Base-by-base conservation (phyloP, 2,113 vertebrate species). In the Notothenia rossii region DNA sequence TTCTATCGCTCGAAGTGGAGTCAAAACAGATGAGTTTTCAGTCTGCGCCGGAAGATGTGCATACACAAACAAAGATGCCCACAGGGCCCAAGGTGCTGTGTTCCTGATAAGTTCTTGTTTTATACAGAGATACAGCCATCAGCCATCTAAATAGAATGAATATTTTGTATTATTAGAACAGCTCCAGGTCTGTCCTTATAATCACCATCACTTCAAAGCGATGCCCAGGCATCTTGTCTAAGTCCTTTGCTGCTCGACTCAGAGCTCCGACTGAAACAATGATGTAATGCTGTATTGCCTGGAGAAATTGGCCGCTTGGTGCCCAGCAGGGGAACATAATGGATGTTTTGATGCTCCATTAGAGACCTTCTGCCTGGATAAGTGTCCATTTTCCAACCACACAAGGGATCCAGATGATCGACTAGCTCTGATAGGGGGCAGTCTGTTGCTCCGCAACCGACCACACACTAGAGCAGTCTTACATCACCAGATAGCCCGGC, bases 281-380 rank as follows among this genome's bases (percentile, higher is more conserved):
- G 93, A 93, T 86, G 92, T 93, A 92, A 94, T 93, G 80, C 13
- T 58, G 59, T 51, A 58, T 81, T 77, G 64, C 83, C 80, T 70
- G 68, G 70, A 68, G 84, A 79, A 85, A 68, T 68, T 60, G 68
- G 68, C 75, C 58, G 68, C 69, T 77, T 59, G 71, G 72, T 79
- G 76, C 74, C 83, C 87, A 91, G 79, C 59, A 64, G 70, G 86
- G 89, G 75, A 86, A 87, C 82, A 88, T 25, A 43, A 17, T 83
- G 70, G 58, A 17, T 22, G 20, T 33, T 81, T 89, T 88, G 83
- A 82, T 89, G 88, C 75, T 89, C 91, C 91, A 94, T 94, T 93
- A 94, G 91, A 92, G 84, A 76, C 81, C 64, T 81, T 87, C 64
- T 89, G 75, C 70, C 59, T 62, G 45, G 61, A 77, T 89, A 88